phyloP scores from a whole-genome alignment of 2,888 invertebrate genomes.

The Tenthredo distinguenda region DNA sequence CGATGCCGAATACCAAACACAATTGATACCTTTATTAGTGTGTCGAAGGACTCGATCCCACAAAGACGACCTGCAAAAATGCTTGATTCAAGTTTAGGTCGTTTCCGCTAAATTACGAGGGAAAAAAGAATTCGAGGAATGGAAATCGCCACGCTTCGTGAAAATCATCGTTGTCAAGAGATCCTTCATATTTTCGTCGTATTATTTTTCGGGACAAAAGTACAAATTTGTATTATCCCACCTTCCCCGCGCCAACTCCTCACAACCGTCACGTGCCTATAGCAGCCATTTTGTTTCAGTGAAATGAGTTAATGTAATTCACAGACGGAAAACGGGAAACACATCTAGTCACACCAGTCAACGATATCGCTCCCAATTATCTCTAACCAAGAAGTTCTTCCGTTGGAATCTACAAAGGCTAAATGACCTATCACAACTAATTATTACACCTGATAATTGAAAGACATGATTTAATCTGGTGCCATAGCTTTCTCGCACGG shows the following conservation, averaged over 20 bases:
- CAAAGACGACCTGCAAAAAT: neutral
- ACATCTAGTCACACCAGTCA: neutral
- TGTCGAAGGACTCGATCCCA: neutral
- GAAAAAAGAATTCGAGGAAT: neutral
- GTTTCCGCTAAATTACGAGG: slow-evolving; percentile 1
- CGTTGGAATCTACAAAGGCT: neutral
- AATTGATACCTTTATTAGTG: slow-evolving; percentile 19
- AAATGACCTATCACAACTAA: neutral
- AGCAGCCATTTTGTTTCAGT: neutral
- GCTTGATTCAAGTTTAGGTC: neutral
- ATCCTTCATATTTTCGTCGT: slow-evolving; percentile 4
- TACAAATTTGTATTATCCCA: neutral
- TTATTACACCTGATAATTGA: slow-evolving; percentile 8
- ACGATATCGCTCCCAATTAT: slow-evolving; percentile 5
- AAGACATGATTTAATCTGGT: slow-evolving; percentile 6
- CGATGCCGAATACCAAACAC: neutral
- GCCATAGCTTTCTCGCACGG: neutral
- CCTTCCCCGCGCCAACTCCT: neutral
- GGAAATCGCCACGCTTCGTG: neutral
- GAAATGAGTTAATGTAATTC: neutral
- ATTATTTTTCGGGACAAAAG: neutral
- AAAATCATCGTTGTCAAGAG: slow-evolving; percentile 4
- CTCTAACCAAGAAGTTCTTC: neutral
- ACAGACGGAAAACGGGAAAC: neutral
- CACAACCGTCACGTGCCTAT: neutral